phyloP scores from a whole-genome alignment of 2,113 vertebrate species.

The Cinclus mexicanus region DNA sequence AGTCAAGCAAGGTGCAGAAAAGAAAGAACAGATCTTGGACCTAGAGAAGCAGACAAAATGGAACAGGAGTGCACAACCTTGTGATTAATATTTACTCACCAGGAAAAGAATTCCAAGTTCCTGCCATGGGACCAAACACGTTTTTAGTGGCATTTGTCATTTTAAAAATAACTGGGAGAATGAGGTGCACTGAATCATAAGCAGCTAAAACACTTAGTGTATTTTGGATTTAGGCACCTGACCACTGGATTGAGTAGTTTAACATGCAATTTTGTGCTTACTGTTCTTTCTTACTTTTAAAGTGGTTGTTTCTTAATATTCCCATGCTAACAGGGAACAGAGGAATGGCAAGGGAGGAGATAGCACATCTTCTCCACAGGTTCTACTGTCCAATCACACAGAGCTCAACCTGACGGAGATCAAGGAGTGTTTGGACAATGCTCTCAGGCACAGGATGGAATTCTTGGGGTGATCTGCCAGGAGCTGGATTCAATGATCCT shows the following conservation, averaged over 20 bases:
- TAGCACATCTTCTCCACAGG: neutral
- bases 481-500: neutral
- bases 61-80: neutral
- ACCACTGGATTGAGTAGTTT: neutral
- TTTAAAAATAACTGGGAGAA: neutral
- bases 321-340: neutral
- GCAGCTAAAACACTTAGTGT: neutral
- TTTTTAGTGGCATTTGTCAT: neutral
- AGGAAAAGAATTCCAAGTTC: neutral
- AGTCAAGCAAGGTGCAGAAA: neutral
- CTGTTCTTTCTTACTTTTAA: neutral
- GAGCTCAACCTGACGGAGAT: neutral
- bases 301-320: neutral
- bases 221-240: neutral
- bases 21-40: neutral
- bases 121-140: neutral
- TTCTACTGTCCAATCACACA: neutral
- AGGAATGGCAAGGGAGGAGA: neutral
- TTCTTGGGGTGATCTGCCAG: neutral
- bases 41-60: neutral
- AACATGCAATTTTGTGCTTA: neutral
- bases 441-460: neutral
- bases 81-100: neutral
- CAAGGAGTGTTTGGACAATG: neutral
- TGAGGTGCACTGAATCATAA: neutral